phyloP scores from a whole-genome alignment of 2,113 vertebrate species.

The Apteryx owenii region DNA sequence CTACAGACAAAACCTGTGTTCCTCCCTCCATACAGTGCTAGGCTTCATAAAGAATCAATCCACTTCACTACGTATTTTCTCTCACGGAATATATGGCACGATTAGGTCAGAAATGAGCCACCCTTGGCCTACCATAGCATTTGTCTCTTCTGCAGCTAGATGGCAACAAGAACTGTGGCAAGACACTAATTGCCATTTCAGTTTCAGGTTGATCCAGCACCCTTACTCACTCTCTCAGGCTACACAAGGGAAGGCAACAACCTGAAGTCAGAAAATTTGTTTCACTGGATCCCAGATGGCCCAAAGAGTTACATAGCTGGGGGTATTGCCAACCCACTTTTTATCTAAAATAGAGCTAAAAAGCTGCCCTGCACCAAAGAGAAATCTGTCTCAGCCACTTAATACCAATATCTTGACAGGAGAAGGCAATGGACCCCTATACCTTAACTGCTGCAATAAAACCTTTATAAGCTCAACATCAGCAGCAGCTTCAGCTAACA shows the following conservation, averaged over 20 bases:
- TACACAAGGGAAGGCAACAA: neutral
- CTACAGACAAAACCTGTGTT: neutral
- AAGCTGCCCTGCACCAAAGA: neutral
- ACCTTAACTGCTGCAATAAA: neutral
- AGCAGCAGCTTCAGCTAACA: neutral
- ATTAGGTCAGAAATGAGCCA: neutral
- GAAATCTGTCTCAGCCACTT: neutral
- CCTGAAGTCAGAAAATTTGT: rapidly evolving
- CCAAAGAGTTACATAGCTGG: neutral
- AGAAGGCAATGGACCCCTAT: neutral
- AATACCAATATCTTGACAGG: neutral
- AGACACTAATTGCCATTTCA: neutral
- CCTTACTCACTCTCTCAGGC: neutral
- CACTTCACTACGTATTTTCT: neutral
- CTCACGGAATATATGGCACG: neutral
- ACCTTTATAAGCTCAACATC: neutral
- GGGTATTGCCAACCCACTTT: neutral
- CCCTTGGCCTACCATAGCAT: neutral
- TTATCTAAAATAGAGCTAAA: neutral
- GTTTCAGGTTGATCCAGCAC: neutral
- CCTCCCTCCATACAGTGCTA: neutral
- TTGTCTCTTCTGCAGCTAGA: neutral
- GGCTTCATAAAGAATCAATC: neutral
- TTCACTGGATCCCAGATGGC: neutral
- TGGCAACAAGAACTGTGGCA: neutral